phyloP scores from a whole-genome alignment of 2,888 invertebrate genomes.

The Ectemnius continuus region DNA sequence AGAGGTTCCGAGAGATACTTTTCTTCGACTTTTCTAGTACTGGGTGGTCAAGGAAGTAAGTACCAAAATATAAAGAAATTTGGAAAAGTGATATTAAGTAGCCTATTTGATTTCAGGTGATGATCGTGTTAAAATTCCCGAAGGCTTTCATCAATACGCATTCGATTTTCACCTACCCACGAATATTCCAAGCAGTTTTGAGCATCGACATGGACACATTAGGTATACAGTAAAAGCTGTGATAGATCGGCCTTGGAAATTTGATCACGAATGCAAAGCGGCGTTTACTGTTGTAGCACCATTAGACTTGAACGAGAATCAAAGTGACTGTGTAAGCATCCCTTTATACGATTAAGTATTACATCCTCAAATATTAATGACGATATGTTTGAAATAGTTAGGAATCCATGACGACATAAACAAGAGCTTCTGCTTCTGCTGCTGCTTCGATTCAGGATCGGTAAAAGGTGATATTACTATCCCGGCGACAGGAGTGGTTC shows the following conservation, averaged over 20 bases:
- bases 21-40: slow-evolving; percentile 11
- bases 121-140: slow-evolving; percentile 75
- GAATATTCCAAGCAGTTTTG: slow-evolving; percentile 88
- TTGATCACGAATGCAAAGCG: slow-evolving; percentile 88
- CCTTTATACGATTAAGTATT: too few relatives aligned
- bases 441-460: slow-evolving; percentile 85
- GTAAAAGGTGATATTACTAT: slow-evolving; percentile 79
- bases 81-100: background rate
- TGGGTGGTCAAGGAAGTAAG: slow-evolving; percentile 20
- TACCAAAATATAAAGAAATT: background rate
- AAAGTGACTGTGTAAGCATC: slow-evolving; percentile 35
- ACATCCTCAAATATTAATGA: background rate
- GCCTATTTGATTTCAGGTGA: slow-evolving; percentile 17
- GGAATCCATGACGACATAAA: slow-evolving; percentile 39
- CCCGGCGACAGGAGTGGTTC: slow-evolving; percentile 75
- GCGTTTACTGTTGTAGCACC: slow-evolving; percentile 64
- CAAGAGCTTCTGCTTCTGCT: slow-evolving; percentile 79
- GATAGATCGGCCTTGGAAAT: slow-evolving; percentile 88
- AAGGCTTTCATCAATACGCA: slow-evolving; percentile 85
- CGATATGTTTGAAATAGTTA: slow-evolving; percentile 29
- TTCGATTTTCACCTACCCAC: slow-evolving; percentile 87
- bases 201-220: slow-evolving; percentile 83
- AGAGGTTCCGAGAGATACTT: slow-evolving; percentile 33
- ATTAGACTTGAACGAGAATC: slow-evolving; percentile 37
- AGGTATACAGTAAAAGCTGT: slow-evolving; percentile 87